Base-by-base conservation (phyloP, 2,888 invertebrate genomes). In the Frankliniella intonsa region DNA sequence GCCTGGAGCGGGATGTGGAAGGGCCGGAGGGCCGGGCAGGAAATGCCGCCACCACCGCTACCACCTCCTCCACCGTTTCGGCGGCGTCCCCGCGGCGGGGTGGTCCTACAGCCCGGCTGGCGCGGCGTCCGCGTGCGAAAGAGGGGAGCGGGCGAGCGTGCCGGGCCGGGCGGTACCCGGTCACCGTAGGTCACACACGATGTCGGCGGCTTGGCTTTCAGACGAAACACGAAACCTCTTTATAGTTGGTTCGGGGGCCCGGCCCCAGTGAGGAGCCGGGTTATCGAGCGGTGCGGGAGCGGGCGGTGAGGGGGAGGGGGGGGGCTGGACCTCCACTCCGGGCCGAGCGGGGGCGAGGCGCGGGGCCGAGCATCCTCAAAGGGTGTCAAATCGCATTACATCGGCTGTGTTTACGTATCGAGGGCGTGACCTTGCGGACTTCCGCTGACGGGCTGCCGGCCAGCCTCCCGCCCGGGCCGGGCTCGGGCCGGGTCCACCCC, bases 301-400 rank as follows among this genome's bases (percentile, higher is more conserved):
- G 38, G 38, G 38, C 38, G 38, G 5, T 2, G 38, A 38, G 38
- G 38, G 38, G 38, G 38, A n/a, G n/a, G n/a, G n/a, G n/a, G n/a
- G n/a, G n/a, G n/a, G n/a, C n/a, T n/a, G n/a, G n/a, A n/a, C n/a
- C n/a, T n/a, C n/a, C n/a, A n/a, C 38, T 5, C 38, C 38, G 38
- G 38, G 38, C 38, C 38, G 10, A 55, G 55, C 17, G 62, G n/a
- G 62, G n/a, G 62, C 17, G 62, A 62, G 62, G n/a, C 7, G 14
- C 17, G 62, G 17, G 62, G 17, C 62, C 62, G 62, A 62, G 19
- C 62, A 62, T 62, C 62, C 62, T 62, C 62, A 62, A 62, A 62
- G 62, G 62, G 62, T 62, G 62, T 62, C 62, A 62, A 62, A 62
- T 62, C 62, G n/a, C 62, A 62, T 62, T 62, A 62, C n/a, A 62